phyloP scores from a whole-genome alignment of 2,797 vertebrate genomes.

The Rhincodon typus region DNA sequence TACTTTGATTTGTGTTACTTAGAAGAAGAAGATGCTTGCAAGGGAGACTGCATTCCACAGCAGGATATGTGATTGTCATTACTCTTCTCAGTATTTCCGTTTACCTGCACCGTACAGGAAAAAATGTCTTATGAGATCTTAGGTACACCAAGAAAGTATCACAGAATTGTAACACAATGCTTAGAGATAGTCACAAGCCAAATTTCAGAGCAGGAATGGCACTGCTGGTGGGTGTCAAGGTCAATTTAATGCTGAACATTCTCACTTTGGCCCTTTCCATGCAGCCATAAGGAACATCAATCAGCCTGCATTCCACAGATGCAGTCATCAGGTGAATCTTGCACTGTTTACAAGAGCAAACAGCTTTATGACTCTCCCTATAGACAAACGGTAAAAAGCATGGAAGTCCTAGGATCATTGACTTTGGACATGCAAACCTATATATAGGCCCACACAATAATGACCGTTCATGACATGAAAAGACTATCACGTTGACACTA shows the following conservation, averaged over 20 bases:
- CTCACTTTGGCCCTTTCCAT: not conserved
- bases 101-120: not conserved
- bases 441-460: not conserved
- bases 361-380: not conserved
- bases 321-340: not conserved
- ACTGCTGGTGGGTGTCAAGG: not conserved
- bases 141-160: too few relatives aligned
- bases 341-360: not conserved
- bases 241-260: not conserved
- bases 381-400: not conserved
- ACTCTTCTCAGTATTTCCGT: not conserved
- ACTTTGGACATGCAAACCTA: not conserved
- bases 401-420: not conserved
- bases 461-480: not conserved
- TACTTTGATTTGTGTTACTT: not conserved
- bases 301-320: not conserved
- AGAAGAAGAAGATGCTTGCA: not conserved
- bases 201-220: not conserved
- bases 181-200: not conserved
- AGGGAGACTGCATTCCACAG: not conserved
- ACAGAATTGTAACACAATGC: not conserved
- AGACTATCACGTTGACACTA: not conserved
- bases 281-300: not conserved
- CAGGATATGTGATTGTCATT: not conserved
- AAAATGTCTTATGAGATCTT: not conserved